Conservation (phyloP, 2,888 invertebrate species). For the Hirtodrosophila alboralis region DNA sequence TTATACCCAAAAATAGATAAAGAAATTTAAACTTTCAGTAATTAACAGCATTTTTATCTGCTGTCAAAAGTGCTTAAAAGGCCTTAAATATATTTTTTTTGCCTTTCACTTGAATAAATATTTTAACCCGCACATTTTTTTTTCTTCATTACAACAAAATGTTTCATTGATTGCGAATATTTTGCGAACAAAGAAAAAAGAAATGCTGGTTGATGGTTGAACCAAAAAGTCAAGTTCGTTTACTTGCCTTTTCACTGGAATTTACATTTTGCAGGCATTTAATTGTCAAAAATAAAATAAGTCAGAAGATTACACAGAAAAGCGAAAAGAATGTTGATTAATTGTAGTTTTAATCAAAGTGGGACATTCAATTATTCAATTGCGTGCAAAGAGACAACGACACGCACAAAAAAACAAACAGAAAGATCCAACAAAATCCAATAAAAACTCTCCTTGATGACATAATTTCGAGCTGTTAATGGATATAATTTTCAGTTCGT, state of each 20-base stretch:
- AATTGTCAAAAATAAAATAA: neutral
- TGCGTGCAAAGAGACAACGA: constrained; percentile 24
- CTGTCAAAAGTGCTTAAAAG: no score
- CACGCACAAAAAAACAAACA: constrained; percentile 5
- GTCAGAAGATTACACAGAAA: constrained; percentile 1
- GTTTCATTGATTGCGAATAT: no score
- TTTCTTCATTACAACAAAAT: no score
- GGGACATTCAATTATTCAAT: constrained; percentile 36
- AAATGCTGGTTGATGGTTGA: neutral
- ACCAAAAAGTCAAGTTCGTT: constrained; percentile 1
- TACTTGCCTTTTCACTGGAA: no score
- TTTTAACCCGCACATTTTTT: no score
- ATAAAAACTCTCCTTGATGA: constrained; percentile 30
- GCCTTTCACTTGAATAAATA: no score
- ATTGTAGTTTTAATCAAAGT: constrained; percentile 59
- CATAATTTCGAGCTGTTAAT: constrained; percentile 58
- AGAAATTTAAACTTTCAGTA: no score
- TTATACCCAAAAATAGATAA: no score
- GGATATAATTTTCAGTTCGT: constrained; percentile 42
- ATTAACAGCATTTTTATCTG: no score
- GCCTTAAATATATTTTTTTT: no score
- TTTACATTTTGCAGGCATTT: neutral
- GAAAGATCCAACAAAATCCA: constrained; percentile 12
- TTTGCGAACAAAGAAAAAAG: constrained; percentile 18
- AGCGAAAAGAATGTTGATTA: constrained; percentile 60